phyloP scores from a whole-genome alignment of 2,113 vertebrate species.

The Brachypodius melanocephalos region DNA sequence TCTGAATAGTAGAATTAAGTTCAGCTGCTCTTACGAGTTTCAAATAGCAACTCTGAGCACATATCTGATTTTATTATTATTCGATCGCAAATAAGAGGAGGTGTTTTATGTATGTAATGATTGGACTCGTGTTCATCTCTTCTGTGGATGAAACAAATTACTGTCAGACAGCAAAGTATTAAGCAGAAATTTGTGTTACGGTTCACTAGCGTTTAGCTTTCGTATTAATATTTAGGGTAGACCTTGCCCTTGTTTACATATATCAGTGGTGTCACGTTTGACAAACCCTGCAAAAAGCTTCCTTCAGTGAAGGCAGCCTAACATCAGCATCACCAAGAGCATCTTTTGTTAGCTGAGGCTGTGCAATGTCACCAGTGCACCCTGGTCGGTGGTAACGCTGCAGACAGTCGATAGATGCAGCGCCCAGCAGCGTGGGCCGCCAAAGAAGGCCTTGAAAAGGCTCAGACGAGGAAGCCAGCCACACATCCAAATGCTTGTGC shows the following conservation, averaged over 20 bases:
- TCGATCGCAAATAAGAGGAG: neutral
- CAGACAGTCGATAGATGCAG: constrained; percentile 30
- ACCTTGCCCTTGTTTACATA: neutral
- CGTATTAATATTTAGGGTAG: neutral
- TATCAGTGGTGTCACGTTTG: neutral
- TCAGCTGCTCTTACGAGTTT: neutral
- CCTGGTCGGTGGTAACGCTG: neutral
- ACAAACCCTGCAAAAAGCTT: neutral
- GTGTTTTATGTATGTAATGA: neutral
- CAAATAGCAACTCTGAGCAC: neutral
- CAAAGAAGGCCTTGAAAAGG: constrained; percentile 55
- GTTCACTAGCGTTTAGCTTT: neutral
- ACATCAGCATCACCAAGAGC: neutral
- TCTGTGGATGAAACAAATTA: neutral
- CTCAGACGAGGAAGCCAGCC: constrained; percentile 59
- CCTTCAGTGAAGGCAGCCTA: neutral
- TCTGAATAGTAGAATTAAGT: neutral
- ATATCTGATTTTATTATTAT: neutral
- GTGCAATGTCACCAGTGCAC: neutral
- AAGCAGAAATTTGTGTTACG: neutral
- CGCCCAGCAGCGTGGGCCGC: neutral
- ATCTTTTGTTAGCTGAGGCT: neutral
- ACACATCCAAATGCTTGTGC: constrained; percentile 67
- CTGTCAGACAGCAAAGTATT: neutral
- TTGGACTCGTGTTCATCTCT: neutral